Evolutionary conservation across 2,888 invertebrate species (phyloP), one percentile per base, ranked within the genome.

Genomic region (Caenorhabditis zanzibari): DNA sequence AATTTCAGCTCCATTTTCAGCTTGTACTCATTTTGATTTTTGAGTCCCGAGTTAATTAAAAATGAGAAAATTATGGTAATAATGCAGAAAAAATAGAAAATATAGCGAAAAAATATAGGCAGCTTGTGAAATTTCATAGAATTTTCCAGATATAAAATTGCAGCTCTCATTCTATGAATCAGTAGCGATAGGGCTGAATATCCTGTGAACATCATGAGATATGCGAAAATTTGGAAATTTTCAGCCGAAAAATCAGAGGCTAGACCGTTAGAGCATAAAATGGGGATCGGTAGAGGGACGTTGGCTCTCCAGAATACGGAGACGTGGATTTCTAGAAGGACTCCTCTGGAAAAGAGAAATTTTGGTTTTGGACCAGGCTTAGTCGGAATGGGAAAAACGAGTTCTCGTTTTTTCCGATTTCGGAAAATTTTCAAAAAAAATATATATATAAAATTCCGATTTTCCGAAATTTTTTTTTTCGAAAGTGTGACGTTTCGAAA

Each of bases 251-350:
- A 63, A 16, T 63, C 19, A 0, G 44, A 44, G 1, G n/a, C 26
- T 6, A 63, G n/a, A 0, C 63, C 63, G 26, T 41, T 19, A 0
- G 63, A 28, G 28, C 63, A 63, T 12, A 63, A 2, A 9, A 63
- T 63, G 16, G 63, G 63, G 9, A 47, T 26, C 2, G 63, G 63
- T 2, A 63, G 44, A 28, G 28, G n/a, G 9, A 47, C 9, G 7
- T n/a, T 63, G 41, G n/a, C 44, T 44, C 44, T 44, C 63, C 63
- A 63, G 28, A 63, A 63, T 44, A 63, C n/a, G 5, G 26, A 26
- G 44, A 63, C 26, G 10, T 63, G 63, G 9, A 63, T 44, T 63
- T 63, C 63, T 6, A 63, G 44, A 26, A 47, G n/a, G 0, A 63
- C 44, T 2, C 63, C 63, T 16, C 63, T 63, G 44, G 10, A 63